A percentile compares a stretch with the other conserved stretches of the same genome.
These are phyloP conservation scores for Gymnodraco acuticeps DNA, from an alignment of 2,797 vertebrate species.

Conservation along the genomic window DNA sequence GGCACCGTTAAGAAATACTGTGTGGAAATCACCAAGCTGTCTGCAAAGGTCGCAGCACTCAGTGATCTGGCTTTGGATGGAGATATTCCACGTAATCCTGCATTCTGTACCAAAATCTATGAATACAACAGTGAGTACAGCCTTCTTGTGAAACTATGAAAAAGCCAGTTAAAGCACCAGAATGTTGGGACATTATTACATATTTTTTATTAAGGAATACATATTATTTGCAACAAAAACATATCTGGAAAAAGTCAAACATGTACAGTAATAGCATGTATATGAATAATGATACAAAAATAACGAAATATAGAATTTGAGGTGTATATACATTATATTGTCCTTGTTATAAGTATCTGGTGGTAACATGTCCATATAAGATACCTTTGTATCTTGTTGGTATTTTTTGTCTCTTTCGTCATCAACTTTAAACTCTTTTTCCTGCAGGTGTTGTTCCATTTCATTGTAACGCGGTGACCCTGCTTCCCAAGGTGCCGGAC, in stretches of 20 bases:
- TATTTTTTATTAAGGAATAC: neutral
- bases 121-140: slow-evolving; percentile 75
- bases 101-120: slow-evolving; percentile 60
- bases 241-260: neutral
- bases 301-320: neutral
- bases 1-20: slow-evolving; percentile 78
- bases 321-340: neutral
- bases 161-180: neutral
- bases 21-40: slow-evolving; percentile 74
- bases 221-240: neutral
- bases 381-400: neutral
- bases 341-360: neutral
- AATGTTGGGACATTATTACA: neutral
- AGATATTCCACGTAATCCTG: slow-evolving; percentile 61
- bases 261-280: neutral
- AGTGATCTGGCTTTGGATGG: slow-evolving; percentile 66
- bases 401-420: no score
- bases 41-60: slow-evolving; percentile 69
- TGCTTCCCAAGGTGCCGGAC: slow-evolving; percentile 68
- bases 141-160: no score
- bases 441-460: slow-evolving; percentile 60
- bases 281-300: neutral
- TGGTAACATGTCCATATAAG: neutral
- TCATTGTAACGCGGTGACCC: slow-evolving; percentile 54
- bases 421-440: neutral